These are phyloP conservation scores for Lamellibrachia satsuma DNA, from an alignment of 2,888 invertebrate species.

Conservation along the genomic window DNA sequence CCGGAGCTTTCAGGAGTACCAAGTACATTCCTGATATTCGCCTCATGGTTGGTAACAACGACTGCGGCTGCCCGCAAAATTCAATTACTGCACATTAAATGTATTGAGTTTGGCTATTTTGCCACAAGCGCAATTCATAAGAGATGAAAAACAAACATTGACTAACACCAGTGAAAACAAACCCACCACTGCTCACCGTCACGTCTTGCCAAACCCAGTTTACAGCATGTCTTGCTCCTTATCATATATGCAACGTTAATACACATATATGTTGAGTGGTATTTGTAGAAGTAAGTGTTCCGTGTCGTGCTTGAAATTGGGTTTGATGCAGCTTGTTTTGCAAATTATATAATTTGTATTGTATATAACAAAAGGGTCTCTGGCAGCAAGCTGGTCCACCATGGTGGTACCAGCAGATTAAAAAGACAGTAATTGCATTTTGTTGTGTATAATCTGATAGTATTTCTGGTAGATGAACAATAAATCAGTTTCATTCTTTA, in stretches of 20 bases:
- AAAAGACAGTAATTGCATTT: neutral
- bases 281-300: neutral
- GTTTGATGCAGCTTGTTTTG: neutral
- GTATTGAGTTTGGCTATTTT: neutral
- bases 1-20: constrained; percentile 87
- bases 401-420: neutral
- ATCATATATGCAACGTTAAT: too few species aligned
- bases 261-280: too few species aligned
- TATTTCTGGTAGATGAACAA: too few species aligned
- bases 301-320: neutral
- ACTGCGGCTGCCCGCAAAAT: constrained; percentile 85
- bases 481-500: too few species aligned
- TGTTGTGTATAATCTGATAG: too few species aligned
- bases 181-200: too few species aligned
- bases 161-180: too few species aligned
- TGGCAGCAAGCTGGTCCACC: constrained; percentile 37
- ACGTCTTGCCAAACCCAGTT: too few species aligned
- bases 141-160: neutral
- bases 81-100: neutral
- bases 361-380: neutral
- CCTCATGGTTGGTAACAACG: constrained; percentile 26
- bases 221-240: too few species aligned
- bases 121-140: neutral
- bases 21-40: constrained; percentile 3
- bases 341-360: neutral